These are phyloP conservation scores for Phaethon lepturus DNA, from an alignment of 2,113 vertebrate species.

Conservation along the genomic window DNA sequence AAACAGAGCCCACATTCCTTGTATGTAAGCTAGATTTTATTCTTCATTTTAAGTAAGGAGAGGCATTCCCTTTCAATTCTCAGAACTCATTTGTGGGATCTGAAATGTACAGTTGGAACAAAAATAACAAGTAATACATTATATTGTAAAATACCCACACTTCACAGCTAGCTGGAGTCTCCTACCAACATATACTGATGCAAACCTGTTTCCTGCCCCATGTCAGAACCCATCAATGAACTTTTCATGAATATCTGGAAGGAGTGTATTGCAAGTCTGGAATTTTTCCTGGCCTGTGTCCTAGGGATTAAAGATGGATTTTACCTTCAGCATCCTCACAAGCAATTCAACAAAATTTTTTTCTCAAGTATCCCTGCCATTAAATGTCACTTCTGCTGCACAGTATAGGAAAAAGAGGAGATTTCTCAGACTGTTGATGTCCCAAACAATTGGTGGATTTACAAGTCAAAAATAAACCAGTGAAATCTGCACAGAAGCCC, in stretches of 20 bases:
- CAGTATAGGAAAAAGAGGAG: neutral
- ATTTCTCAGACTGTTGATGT: neutral
- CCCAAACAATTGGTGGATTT: neutral
- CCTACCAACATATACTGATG: neutral
- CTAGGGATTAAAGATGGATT: neutral
- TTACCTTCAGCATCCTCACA: neutral
- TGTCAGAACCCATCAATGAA: neutral
- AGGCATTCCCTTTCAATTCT: neutral
- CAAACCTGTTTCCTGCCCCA: neutral
- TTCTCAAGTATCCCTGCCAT: neutral
- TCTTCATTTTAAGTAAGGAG: neutral
- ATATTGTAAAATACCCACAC: neutral
- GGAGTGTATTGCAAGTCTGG: neutral
- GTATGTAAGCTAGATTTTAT: neutral
- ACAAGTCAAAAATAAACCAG: constrained; percentile 17
- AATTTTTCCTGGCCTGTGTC: neutral
- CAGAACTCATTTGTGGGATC: neutral
- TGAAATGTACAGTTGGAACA: neutral
- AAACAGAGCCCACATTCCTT: neutral
- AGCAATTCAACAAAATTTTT: neutral
- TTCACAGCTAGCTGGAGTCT: neutral
- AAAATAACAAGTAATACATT: neutral
- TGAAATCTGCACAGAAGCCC: neutral
- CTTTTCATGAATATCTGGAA: neutral
- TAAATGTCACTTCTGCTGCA: neutral